phyloP scores from a whole-genome alignment of 2,113 vertebrate genomes.

The Mustelus asterias region DNA sequence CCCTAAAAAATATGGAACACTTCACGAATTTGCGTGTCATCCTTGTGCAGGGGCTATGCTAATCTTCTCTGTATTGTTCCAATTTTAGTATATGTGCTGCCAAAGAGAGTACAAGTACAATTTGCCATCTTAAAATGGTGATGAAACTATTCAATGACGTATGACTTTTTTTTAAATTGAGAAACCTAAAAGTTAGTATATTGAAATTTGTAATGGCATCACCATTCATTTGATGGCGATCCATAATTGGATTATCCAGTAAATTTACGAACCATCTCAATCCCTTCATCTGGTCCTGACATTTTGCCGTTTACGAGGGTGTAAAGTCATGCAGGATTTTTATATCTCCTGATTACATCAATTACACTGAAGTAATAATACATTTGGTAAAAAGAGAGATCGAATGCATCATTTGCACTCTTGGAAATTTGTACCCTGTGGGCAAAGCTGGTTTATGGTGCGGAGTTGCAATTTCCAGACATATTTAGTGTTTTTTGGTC shows the following conservation, averaged over 20 bases:
- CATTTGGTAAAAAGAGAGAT: not conserved
- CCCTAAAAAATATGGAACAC: too few species aligned
- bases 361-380: constrained; percentile 16
- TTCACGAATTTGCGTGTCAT: too few species aligned
- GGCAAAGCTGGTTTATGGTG: constrained; percentile 5
- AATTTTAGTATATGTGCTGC: too few species aligned
- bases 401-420: constrained; percentile 2
- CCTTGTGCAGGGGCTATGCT: too few species aligned
- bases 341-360: constrained; percentile 16
- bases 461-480: constrained; percentile 13
- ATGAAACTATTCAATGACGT: not conserved
- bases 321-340: not conserved
- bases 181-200: not conserved
- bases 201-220: not conserved
- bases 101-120: too few species aligned
- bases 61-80: too few species aligned
- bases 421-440: not conserved
- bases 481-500: constrained; percentile 6
- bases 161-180: not conserved
- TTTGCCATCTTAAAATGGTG: too few species aligned
- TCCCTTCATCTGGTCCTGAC: not conserved
- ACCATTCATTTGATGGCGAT: not conserved
- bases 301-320: not conserved
- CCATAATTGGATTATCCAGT: not conserved
- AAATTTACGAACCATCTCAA: not conserved